These are phyloP conservation scores for Drosophila cardini DNA, from an alignment of 1,140 invertebrate genomes.

Conservation along the genomic window DNA sequence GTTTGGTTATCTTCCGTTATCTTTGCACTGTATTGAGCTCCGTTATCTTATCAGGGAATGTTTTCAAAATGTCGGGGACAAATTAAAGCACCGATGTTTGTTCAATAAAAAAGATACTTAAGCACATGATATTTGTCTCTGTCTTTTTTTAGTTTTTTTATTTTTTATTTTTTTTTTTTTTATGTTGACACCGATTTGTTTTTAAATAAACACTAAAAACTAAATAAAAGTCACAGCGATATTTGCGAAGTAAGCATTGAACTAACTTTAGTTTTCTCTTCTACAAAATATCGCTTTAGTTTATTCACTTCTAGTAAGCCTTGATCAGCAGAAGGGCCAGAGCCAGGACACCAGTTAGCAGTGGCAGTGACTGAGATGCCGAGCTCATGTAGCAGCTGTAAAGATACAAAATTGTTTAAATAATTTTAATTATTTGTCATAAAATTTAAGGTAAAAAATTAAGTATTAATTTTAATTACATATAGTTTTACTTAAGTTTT, in stretches of 20 bases:
- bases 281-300: not conserved
- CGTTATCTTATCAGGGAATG: conserved; percentile 65
- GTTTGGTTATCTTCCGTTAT: conserved; percentile 51
- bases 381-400: conserved; percentile 39
- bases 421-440: too few relatives aligned
- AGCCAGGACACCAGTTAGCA: conserved; percentile 61
- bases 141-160: conserved; percentile 16
- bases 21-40: conserved; percentile 18
- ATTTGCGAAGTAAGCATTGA: conserved; percentile 18
- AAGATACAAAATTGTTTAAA: not conserved
- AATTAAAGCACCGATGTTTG: conserved; percentile 62
- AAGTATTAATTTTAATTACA: too few relatives aligned
- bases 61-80: conserved; percentile 61
- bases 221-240: conserved; percentile 72
- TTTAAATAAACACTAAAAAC: conserved; percentile 69
- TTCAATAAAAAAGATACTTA: conserved; percentile 32
- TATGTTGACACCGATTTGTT: conserved; percentile 49
- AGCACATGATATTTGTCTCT: conserved; percentile 40
- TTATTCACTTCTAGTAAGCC: conserved; percentile 25
- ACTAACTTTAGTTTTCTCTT: conserved; percentile 16
- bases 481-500: too few relatives aligned
- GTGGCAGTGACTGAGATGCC: conserved; percentile 45
- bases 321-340: conserved; percentile 62
- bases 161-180: conserved; percentile 38
- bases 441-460: too few relatives aligned